Percentiles rank a stretch among this genome's conserved stretches.
These are phyloP conservation scores for Drosophila picticornis DNA, from an alignment of 2,888 invertebrate species.

Conservation along the genomic window DNA sequence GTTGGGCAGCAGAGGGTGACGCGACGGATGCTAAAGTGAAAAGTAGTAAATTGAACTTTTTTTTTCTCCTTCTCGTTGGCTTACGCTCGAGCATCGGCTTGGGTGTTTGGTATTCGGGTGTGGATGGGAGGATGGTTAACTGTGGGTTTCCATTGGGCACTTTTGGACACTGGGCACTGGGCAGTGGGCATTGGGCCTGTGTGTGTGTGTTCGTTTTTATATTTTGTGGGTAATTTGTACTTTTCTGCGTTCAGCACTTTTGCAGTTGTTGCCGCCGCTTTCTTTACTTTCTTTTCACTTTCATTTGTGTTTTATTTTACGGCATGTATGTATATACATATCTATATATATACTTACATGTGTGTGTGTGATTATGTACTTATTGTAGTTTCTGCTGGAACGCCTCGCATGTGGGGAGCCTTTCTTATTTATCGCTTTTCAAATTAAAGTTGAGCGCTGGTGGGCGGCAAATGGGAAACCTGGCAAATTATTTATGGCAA, in stretches of 20 bases:
- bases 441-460: constrained; percentile 77
- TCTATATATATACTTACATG: constrained; percentile 9
- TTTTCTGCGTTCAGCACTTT: constrained; percentile 82
- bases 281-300: constrained; percentile 79
- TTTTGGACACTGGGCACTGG: constrained; percentile 7
- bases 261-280: constrained; percentile 59
- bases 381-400: constrained; percentile 58
- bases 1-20: constrained; percentile 46
- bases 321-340: constrained; percentile 44
- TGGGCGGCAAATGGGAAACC: constrained; percentile 26
- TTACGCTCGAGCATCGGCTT: constrained; percentile 44
- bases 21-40: constrained; percentile 78
- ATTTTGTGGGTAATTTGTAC: constrained; percentile 82
- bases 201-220: constrained; percentile 57
- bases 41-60: constrained; percentile 83
- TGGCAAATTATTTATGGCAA: constrained; percentile 71
- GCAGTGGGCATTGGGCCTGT: background rate
- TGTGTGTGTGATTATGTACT: constrained; percentile 40
- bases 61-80: constrained; percentile 47
- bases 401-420: constrained; percentile 42
- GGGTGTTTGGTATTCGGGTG: constrained; percentile 9
- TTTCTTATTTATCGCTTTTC: constrained; percentile 78
- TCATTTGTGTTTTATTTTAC: constrained; percentile 74
- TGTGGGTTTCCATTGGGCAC: constrained; percentile 24
- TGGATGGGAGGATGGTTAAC: background rate